A percentile compares a stretch with the other conserved stretches of the same genome.
Evolutionary conservation across 2,797 vertebrate genomes (phyloP).

Genomic region (Emydoidea blandingii): DNA sequence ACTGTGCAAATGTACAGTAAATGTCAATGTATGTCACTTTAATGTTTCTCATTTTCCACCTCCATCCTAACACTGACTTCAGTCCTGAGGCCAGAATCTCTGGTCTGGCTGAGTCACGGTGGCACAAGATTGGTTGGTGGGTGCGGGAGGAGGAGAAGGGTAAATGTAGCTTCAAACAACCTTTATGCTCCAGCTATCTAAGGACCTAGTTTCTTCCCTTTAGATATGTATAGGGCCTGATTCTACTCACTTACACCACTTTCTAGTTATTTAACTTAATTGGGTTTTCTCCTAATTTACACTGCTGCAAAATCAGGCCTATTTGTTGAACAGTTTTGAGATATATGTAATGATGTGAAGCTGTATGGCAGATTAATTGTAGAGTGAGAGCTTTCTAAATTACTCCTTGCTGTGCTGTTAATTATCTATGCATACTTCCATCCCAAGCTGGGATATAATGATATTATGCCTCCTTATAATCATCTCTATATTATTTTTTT

Average conservation of each 20-base stretch:
- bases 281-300: background rate
- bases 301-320: background rate
- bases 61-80: background rate
- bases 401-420: background rate
- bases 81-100: background rate
- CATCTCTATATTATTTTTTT: background rate
- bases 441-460: background rate
- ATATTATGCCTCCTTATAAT: background rate
- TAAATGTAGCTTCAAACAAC: background rate
- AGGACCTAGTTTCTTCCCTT: background rate
- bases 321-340: background rate
- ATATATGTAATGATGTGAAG: background rate
- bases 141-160: background rate
- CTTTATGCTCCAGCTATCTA: background rate
- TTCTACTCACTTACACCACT: background rate
- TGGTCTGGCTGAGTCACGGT: background rate
- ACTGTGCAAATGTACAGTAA: background rate
- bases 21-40: background rate
- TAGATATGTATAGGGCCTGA: background rate
- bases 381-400: background rate
- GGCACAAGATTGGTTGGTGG: background rate
- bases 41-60: background rate
- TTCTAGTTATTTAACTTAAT: background rate
- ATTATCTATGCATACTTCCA: background rate
- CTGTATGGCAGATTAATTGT: background rate